phyloP scores from a whole-genome alignment of 2,888 invertebrate genomes.

The Epistrophe grossulariae region DNA sequence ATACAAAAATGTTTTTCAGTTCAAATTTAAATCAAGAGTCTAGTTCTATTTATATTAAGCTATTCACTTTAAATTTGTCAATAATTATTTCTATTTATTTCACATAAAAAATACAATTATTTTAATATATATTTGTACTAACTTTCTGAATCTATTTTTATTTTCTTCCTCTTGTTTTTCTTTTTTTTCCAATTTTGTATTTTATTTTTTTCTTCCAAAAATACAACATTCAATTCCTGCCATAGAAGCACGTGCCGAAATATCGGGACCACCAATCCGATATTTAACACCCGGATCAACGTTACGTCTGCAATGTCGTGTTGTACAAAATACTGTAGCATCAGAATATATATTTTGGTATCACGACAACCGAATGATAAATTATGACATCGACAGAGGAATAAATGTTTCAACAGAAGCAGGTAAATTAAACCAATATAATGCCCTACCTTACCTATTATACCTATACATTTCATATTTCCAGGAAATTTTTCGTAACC shows the following conservation, averaged over 20 bases:
- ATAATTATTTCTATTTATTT: too few species aligned
- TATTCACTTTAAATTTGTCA: too few species aligned
- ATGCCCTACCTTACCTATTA: too few species aligned
- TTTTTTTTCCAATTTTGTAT: slow-evolving; percentile 10
- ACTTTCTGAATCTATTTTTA: slow-evolving; percentile 59
- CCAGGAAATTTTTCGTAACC: neutral
- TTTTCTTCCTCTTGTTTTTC: slow-evolving; percentile 8
- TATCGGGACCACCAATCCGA: slow-evolving; percentile 93
- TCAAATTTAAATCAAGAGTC: too few species aligned
- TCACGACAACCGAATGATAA: slow-evolving; percentile 95
- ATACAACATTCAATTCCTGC: slow-evolving; percentile 56
- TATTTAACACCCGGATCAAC: slow-evolving; percentile 94
- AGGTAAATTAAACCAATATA: slow-evolving; percentile 84
- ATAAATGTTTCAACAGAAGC: slow-evolving; percentile 93
- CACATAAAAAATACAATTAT: neutral
- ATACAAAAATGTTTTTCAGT: too few species aligned
- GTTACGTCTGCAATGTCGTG: slow-evolving; percentile 91
- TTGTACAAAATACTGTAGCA: slow-evolving; percentile 92
- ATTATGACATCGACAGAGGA: slow-evolving; percentile 93
- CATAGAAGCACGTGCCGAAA: slow-evolving; percentile 93
- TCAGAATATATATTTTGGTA: slow-evolving; percentile 95
- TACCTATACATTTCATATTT: neutral
- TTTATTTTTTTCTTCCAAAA: slow-evolving; percentile 2
- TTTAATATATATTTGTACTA: slow-evolving; percentile 22
- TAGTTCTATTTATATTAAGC: too few species aligned